Conservation (phyloP, 2,888 invertebrate species). For the Athalia rosae region DNA sequence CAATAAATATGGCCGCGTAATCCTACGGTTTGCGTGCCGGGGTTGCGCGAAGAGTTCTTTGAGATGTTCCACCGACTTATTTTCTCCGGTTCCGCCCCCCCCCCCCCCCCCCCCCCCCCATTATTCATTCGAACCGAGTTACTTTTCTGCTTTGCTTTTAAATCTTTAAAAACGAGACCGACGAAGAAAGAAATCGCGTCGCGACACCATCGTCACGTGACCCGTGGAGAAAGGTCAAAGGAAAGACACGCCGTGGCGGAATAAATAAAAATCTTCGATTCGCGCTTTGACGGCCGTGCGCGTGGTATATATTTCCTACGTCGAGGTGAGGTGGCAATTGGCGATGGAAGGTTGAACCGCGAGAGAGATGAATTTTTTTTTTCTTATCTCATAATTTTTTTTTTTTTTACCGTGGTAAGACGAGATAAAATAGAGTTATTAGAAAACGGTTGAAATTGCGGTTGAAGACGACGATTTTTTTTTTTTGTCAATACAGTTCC, state of each 20-base stretch:
- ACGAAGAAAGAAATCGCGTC: not conserved
- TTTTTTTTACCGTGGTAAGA: too few species aligned
- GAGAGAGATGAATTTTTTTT: too few species aligned
- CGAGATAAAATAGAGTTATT: too few species aligned
- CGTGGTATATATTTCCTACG: too few species aligned
- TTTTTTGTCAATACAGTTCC: too few species aligned
- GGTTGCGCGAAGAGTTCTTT: slow-evolving; percentile 39
- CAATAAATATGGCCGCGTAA: slow-evolving; percentile 36
- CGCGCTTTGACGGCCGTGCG: not conserved
- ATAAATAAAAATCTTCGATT: slow-evolving; percentile 7
- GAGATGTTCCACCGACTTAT: slow-evolving; percentile 10
- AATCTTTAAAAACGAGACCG: slow-evolving; percentile 12
- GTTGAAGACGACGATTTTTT: too few species aligned
- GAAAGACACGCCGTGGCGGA: not conserved
- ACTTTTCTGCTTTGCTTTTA: slow-evolving; percentile 24
- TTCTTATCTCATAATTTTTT: too few species aligned
- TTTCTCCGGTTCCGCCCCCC: slow-evolving; percentile 19
- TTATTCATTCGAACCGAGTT: slow-evolving; percentile 23
- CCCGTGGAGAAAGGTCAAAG: slow-evolving; percentile 25
- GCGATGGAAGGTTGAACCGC: too few species aligned
- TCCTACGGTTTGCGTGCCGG: slow-evolving; percentile 40
- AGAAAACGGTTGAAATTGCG: too few species aligned
- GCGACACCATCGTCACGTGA: slow-evolving; percentile 10
- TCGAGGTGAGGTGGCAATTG: too few species aligned
- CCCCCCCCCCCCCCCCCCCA: not conserved